Conservation (phyloP, 2,888 invertebrate species). For the Holacanthella duospinosa region DNA sequence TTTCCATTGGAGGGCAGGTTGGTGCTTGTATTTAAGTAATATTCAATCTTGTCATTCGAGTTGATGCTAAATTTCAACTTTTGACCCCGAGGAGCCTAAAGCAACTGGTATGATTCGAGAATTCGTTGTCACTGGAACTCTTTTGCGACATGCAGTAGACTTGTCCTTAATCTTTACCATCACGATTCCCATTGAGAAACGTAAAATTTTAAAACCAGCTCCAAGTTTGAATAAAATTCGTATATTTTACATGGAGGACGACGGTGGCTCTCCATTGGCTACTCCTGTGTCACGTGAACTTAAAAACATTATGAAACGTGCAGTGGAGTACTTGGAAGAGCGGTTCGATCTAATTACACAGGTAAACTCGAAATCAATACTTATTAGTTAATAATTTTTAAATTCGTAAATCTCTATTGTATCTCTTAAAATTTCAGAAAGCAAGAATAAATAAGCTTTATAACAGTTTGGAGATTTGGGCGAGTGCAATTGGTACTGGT, state of each 20-base stretch:
- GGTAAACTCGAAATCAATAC: too few relatives aligned
- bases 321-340: constrained; percentile 51
- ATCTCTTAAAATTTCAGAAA: constrained; percentile 18
- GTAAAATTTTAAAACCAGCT: constrained; percentile 41
- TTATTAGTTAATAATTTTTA: too few relatives aligned
- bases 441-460: constrained; percentile 29
- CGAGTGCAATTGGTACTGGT: constrained; percentile 29
- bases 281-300: constrained; percentile 66
- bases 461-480: constrained; percentile 36
- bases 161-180: constrained; percentile 62
- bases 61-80: neutral
- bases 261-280: constrained; percentile 58
- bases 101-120: constrained; percentile 42
- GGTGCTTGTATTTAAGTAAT: too few relatives aligned
- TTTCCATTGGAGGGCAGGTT: constrained; percentile 70
- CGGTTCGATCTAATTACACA: constrained; percentile 53
- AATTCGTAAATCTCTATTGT: neutral
- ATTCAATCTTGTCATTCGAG: neutral
- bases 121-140: constrained; percentile 71
- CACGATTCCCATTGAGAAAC: constrained; percentile 50
- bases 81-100: constrained; percentile 39
- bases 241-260: constrained; percentile 71
- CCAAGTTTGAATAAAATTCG: constrained; percentile 54
- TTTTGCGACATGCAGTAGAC: constrained; percentile 78
- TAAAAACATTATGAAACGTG: constrained; percentile 53